Conservation (phyloP, 2,113 vertebrate species). For the Donacobius atricapilla region DNA sequence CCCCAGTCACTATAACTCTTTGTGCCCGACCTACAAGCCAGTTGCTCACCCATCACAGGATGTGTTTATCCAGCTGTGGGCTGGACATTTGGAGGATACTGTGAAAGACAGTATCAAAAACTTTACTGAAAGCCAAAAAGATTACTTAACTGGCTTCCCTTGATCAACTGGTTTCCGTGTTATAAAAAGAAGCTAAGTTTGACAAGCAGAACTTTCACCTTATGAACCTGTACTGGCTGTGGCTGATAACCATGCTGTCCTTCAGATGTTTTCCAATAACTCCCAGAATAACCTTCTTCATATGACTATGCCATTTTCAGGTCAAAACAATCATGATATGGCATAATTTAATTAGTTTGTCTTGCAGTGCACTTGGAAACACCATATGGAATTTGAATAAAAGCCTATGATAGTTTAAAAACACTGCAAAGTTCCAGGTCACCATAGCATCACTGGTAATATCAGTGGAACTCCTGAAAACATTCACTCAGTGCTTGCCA, state of each 20-base stretch:
- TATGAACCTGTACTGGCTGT: background rate
- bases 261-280: background rate
- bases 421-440: background rate
- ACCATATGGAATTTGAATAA: background rate
- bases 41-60: background rate
- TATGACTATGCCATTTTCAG: background rate
- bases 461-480: background rate
- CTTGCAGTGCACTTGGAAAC: background rate
- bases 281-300: background rate
- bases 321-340: background rate
- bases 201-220: background rate
- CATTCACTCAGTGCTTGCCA: background rate
- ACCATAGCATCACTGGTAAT: background rate
- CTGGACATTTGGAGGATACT: background rate
- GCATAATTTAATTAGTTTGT: slow-evolving; percentile 12
- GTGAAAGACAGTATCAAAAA: background rate
- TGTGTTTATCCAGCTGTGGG: background rate
- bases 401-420: background rate
- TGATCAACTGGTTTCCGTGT: background rate
- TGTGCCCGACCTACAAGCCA: fast-evolving
- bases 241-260: background rate
- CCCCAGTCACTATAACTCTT: background rate
- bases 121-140: background rate
- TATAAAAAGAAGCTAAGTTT: background rate
- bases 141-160: background rate